These are phyloP conservation scores for Plectropomus leopardus DNA, from an alignment of 2,113 vertebrate genomes.

Conservation along the genomic window DNA sequence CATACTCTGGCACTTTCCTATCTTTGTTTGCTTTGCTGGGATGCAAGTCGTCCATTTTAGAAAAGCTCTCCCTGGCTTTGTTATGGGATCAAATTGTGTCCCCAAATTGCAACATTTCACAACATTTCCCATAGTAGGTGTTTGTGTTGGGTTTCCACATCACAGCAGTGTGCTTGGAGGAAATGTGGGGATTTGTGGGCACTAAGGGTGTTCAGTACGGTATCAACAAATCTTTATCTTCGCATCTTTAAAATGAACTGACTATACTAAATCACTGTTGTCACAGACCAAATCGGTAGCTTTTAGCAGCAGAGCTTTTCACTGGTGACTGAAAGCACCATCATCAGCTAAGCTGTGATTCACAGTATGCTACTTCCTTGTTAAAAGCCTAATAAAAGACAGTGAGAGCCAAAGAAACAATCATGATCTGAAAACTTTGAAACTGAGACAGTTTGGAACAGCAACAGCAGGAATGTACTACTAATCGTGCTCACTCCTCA, in stretches of 20 bases:
- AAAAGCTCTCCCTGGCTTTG: background rate
- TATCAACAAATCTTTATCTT: background rate
- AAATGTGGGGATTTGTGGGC: background rate
- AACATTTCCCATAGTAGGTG: background rate
- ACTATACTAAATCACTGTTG: background rate
- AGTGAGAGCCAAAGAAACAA: background rate
- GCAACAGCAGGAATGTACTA: too few species aligned
- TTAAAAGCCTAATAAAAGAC: background rate
- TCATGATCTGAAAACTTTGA: background rate
- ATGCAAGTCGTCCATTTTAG: constrained; percentile 30
- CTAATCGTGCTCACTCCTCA: too few species aligned
- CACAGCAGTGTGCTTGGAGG: background rate
- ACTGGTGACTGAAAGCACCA: background rate
- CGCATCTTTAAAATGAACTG: background rate
- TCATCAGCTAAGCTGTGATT: background rate
- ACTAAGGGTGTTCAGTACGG: background rate
- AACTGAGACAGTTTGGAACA: too few species aligned
- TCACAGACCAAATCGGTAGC: background rate
- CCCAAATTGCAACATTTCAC: constrained; percentile 4
- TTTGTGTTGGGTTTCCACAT: background rate
- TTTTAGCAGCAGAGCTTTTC: background rate
- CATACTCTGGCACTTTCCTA: constrained; percentile 38
- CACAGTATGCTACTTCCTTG: too few species aligned
- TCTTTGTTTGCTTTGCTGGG: constrained; percentile 50
- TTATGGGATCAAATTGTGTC: background rate